Evolutionary conservation across 2,888 invertebrate genomes (phyloP), one percentile per base, ranked within the genome.

Genomic region (Mactromeris polynyma): DNA sequence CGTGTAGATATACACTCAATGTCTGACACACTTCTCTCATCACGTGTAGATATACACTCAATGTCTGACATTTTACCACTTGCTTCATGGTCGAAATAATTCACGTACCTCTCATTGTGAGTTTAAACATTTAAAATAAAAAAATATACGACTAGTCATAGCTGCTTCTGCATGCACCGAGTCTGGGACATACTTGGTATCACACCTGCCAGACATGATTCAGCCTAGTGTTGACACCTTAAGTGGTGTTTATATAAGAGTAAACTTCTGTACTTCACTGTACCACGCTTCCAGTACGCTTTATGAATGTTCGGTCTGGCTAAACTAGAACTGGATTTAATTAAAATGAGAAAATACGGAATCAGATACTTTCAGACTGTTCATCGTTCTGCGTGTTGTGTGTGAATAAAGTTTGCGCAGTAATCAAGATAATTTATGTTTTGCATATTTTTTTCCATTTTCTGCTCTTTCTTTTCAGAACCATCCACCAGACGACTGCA

Each of bases 401-500:
- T 14, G 19, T 51, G 14, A 6, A 9, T 9, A 9, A 9, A 51
- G 51, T 51, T 51, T 14, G 14, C 51, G 51, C 14, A 2, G 51
- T 51, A 51, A 17, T 51, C 19, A 1, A 17, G 51, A 6, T 9
- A 6, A 9, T 42, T 42, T 6, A 17, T 51, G 1, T 51, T 6
- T 51, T 51, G 51, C 19, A 9, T 51, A 14, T 17, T 51, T 51
- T 14, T 26, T 64, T 64, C 58, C 33, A 73, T 33, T 17, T 33
- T 73, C 31, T 33, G 2, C 19, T 36, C 19, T 33, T 26, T 73
- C 21, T 42, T 77, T 79, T 79, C 40, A 42, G 40, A 46, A 51
- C 31, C 21, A 31, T 77, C 51, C 4, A 78, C 31, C 73, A 46
- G 78, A 36, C 73, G 83, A 69, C 26, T 84, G 54, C 86, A 82